Evolutionary conservation across 2,797 vertebrate genomes (phyloP).

Genomic region (Potorous gilbertii): DNA sequence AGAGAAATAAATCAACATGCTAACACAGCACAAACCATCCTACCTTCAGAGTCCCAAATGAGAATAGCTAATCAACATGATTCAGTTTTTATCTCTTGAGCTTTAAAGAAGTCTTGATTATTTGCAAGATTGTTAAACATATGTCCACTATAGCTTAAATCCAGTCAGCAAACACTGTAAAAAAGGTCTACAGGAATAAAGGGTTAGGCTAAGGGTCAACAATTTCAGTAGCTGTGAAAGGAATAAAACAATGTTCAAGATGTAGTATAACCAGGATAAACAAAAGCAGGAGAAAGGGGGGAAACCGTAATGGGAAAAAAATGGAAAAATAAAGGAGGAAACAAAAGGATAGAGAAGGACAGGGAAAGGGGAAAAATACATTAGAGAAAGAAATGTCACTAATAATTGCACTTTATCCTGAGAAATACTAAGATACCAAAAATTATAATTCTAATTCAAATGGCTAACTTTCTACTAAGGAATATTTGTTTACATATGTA

Average conservation of each 20-base stretch:
- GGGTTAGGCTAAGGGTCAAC: not conserved
- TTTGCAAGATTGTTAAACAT: not conserved
- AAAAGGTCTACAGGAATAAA: not conserved
- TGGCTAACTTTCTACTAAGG: slow-evolving; percentile 32
- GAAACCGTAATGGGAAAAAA: not conserved
- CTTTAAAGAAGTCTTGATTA: not conserved
- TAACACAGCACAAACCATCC: not conserved
- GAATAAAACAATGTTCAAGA: slow-evolving; percentile 8
- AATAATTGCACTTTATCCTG: not conserved
- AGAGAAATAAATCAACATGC: not conserved
- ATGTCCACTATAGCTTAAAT: not conserved
- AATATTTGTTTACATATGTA: not conserved
- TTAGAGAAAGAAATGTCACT: not conserved
- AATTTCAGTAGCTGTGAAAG: not conserved
- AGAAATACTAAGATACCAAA: slow-evolving; percentile 50
- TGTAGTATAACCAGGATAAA: not conserved
- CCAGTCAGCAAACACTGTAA: not conserved
- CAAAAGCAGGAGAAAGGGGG: slow-evolving; percentile 19
- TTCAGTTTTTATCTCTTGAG: not conserved
- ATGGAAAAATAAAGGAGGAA: not conserved
- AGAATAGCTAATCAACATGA: not conserved
- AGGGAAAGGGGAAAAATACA: not conserved
- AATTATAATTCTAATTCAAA: slow-evolving; percentile 37
- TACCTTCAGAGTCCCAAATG: not conserved
- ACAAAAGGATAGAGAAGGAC: not conserved